These are phyloP conservation scores for Gymnoscopelus braueri DNA, from an alignment of 2,797 vertebrate species.

Conservation along the genomic window DNA sequence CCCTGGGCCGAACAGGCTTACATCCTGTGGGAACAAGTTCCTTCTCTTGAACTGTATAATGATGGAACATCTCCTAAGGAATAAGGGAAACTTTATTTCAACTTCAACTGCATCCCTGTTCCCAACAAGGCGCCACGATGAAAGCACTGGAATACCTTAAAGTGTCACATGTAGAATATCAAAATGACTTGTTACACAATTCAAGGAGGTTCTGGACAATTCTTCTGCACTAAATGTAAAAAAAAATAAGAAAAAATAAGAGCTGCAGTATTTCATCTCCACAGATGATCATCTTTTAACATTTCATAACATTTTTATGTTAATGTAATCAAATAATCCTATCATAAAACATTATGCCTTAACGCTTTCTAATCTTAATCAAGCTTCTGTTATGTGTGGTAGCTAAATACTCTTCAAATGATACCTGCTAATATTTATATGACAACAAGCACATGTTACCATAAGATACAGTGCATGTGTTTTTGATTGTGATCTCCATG, in stretches of 20 bases:
- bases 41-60: background rate
- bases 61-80: conserved; percentile 1
- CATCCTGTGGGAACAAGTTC: background rate
- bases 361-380: conserved; percentile 10
- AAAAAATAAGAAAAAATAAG: background rate
- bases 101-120: conserved; percentile 21
- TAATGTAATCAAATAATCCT: conserved; percentile 7
- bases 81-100: conserved; percentile 30
- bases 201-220: conserved; percentile 39
- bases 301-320: conserved; percentile 21
- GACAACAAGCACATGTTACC: background rate
- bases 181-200: conserved; percentile 31
- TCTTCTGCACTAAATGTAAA: conserved; percentile 39
- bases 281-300: conserved; percentile 30
- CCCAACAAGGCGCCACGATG: conserved; percentile 11
- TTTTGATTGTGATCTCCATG: background rate
- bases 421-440: conserved; percentile 6
- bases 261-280: conserved; percentile 62
- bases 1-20: background rate
- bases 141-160: conserved; percentile 21
- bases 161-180: conserved; percentile 14
- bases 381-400: conserved; percentile 7
- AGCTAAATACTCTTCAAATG: background rate
- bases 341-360: conserved; percentile 3
- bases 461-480: background rate